These are phyloP conservation scores for Babyrousa celebensis DNA, from an alignment of 2,797 vertebrate genomes.

Conservation along the genomic window DNA sequence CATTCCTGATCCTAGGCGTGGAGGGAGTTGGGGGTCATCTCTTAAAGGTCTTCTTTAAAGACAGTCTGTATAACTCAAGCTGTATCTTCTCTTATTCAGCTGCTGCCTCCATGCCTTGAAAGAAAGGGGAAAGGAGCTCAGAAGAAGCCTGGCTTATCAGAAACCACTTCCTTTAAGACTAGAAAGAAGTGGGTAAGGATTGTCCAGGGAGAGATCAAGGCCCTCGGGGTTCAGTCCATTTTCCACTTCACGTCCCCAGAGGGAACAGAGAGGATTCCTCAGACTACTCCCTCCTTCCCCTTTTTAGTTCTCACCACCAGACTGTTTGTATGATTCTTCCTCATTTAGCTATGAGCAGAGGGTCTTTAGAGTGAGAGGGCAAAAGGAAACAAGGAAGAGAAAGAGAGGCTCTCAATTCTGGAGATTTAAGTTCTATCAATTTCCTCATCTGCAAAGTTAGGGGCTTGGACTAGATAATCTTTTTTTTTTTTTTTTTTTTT, in stretches of 20 bases:
- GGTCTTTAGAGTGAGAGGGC: background rate
- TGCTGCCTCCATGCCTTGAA: background rate
- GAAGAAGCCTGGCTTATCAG: background rate
- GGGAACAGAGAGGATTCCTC: background rate
- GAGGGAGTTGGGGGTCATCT: background rate
- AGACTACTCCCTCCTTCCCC: background rate
- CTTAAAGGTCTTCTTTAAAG: slow-evolving; percentile 39
- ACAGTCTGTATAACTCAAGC: background rate
- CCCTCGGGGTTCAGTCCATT: background rate
- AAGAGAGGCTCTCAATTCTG: background rate
- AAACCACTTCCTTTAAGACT: background rate
- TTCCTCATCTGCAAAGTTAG: background rate
- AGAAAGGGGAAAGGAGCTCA: background rate
- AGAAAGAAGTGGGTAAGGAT: background rate
- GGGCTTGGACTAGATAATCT: background rate
- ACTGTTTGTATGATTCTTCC: background rate
- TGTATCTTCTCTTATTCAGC: background rate
- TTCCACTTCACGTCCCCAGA: background rate
- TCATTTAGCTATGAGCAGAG: background rate
- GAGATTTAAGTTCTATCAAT: background rate
- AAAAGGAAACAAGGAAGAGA: background rate
- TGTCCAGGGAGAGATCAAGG: background rate
- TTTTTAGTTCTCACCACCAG: background rate
- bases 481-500: background rate
- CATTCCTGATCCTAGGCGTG: background rate